Percentiles rank a stretch among this genome's conserved stretches.
Evolutionary conservation across 2,113 vertebrate species (phyloP).

Genomic region (Aepyceros melampus): DNA sequence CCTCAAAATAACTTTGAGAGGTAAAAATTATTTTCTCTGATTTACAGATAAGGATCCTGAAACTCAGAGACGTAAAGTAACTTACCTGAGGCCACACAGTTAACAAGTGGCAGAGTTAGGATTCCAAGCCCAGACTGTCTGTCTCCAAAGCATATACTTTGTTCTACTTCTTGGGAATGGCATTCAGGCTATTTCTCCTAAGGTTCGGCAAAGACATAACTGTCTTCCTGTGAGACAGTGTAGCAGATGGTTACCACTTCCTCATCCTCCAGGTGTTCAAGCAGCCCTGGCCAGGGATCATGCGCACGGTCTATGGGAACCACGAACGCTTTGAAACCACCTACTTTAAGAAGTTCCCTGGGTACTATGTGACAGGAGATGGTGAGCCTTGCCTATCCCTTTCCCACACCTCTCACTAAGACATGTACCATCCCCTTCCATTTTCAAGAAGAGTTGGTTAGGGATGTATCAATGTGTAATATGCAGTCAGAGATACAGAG

Average conservation of each 20-base stretch:
- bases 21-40: conserved; percentile 25
- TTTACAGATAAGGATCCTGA: conserved; percentile 34
- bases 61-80: conserved; percentile 30
- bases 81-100: neutral
- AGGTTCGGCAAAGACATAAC: neutral
- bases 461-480: neutral
- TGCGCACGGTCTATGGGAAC: conserved; percentile 93
- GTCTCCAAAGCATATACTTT: conserved; percentile 12
- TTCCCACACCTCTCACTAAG: neutral
- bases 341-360: conserved; percentile 98
- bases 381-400: conserved; percentile 81
- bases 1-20: conserved; percentile 18
- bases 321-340: conserved; percentile 90
- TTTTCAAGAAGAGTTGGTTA: conserved; percentile 10
- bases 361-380: conserved; percentile 96
- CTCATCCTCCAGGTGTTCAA: conserved; percentile 90
- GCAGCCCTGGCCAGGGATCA: conserved; percentile 98
- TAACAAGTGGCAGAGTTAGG: neutral
- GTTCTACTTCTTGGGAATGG: neutral
- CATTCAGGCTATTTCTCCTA: conserved; percentile 16
- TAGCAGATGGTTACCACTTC: neutral
- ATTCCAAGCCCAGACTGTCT: neutral
- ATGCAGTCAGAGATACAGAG: neutral
- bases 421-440: neutral
- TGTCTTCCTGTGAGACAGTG: neutral